Percentiles rank a stretch among this genome's conserved stretches.
These are phyloP conservation scores for Tiliqua scincoides DNA, from an alignment of 2,113 vertebrate species.

Conservation along the genomic window DNA sequence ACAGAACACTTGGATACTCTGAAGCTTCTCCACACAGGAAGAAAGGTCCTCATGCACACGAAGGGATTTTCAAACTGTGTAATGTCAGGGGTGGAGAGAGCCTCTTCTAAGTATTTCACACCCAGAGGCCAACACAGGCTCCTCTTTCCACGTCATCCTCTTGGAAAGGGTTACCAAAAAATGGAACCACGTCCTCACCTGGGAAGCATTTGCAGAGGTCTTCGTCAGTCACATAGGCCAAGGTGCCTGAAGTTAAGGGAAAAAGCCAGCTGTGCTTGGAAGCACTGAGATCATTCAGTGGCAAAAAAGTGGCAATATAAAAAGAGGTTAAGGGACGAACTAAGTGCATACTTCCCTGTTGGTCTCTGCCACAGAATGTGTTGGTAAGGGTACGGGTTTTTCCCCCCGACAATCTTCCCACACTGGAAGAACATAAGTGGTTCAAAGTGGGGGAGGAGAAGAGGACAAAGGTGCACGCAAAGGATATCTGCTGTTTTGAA, in stretches of 20 bases:
- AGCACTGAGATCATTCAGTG: not conserved
- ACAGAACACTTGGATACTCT: no score
- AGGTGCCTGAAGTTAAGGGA: slow-evolving; percentile 88
- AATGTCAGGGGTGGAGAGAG: no score
- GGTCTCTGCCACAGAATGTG: not conserved
- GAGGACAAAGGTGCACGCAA: slow-evolving; percentile 18
- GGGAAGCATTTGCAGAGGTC: slow-evolving; percentile 97
- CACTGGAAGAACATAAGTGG: not conserved
- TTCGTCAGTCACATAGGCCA: slow-evolving; percentile 95
- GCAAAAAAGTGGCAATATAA: not conserved
- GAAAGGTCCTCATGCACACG: no score
- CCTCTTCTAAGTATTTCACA: not conserved
- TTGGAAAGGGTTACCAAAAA: not conserved
- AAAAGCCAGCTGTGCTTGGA: slow-evolving; percentile 40
- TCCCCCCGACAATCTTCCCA: not conserved
- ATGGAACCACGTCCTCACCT: slow-evolving; percentile 77
- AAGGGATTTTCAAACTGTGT: no score
- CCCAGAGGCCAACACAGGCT: not conserved
- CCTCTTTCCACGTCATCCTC: not conserved
- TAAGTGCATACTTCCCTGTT: no score
- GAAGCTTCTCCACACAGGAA: no score
- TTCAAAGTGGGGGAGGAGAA: not conserved
- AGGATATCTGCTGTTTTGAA: slow-evolving; percentile 98
- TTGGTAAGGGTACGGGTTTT: no score
- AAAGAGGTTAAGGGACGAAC: not conserved